A percentile compares a stretch with the other conserved stretches of the same genome.
Evolutionary conservation across 1,140 invertebrate species (phyloP).

Genomic region (Micrasema minimum): DNA sequence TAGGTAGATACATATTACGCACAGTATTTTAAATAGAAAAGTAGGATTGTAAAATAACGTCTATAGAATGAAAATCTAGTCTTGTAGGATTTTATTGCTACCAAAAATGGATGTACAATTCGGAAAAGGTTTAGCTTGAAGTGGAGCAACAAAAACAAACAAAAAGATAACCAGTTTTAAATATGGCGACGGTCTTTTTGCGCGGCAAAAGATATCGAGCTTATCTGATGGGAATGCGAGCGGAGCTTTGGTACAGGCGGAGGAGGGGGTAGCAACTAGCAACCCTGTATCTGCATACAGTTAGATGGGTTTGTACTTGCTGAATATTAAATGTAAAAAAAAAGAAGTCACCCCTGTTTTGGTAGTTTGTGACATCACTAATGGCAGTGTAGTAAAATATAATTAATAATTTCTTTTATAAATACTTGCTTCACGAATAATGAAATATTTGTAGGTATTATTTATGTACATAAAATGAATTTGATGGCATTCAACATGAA

Average conservation of each 20-base stretch:
- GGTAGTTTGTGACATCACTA: too few relatives aligned
- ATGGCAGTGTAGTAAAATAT: too few relatives aligned
- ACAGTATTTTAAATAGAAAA: too few relatives aligned
- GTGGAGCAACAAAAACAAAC: slow-evolving; percentile 35
- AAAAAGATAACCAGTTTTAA: slow-evolving; percentile 47
- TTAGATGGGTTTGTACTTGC: slow-evolving; percentile 7
- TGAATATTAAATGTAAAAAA: background rate
- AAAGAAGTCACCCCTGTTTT: background rate
- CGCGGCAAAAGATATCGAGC: slow-evolving; percentile 42
- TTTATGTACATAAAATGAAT: too few relatives aligned
- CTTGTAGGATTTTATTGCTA: too few relatives aligned
- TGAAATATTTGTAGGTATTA: too few relatives aligned
- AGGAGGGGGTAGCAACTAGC: background rate
- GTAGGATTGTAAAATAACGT: too few relatives aligned
- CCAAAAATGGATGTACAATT: slow-evolving; percentile 12
- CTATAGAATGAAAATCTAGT: too few relatives aligned
- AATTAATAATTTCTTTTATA: too few relatives aligned
- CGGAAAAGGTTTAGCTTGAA: slow-evolving; percentile 18
- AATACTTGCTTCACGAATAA: too few relatives aligned
- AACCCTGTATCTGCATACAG: slow-evolving; percentile 6
- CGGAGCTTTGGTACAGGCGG: slow-evolving; percentile 12
- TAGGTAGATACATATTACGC: too few relatives aligned
- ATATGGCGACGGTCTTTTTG: slow-evolving; percentile 47
- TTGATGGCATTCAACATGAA: too few relatives aligned
- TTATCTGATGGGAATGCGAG: slow-evolving; percentile 46